Evolutionary conservation across 1,140 invertebrate genomes (phyloP), one percentile per base, ranked within the genome.

Genomic region (Zaprionus gabonicus): DNA sequence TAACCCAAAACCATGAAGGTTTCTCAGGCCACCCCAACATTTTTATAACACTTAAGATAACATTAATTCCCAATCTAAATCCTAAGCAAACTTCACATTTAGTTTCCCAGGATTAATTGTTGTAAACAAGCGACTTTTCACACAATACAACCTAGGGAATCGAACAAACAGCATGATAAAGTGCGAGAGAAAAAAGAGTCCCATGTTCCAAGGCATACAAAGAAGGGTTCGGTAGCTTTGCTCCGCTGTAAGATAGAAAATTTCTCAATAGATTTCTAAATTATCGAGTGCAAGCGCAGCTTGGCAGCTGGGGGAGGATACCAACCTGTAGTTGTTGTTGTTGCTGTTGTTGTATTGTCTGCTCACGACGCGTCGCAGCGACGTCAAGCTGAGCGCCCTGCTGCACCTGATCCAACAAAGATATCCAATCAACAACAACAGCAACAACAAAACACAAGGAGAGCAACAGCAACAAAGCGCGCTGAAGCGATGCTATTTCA

Each of bases 361-460:
- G 70, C 60, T 67, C 80, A 86, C 73, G 71, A 84, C 31, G 31
- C 31, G 31, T 34, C 31, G 31, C 31, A 10, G 31, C 31, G 31
- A 34, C 84, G 81, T 87, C 84, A 80, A 87, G 84, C 83, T 46
- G 83, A 23, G 67, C 44, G 66, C 34, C 31, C 49, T 65, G 62
- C 53, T n/a, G 72, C 82, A 83, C 81, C 82, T 88, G 83, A 87
- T 88, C 59, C 81, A 88, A 81, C 73, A 85, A 46, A 71, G 41
- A 63, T 57, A 63, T 67, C 41, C 53, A 53, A 66, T 36, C 38
- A 12, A 36, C 38, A 12, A 36, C 38, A 46, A 34, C 5, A 66
- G 20, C 34, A 72, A 59, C 66, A 71, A 76, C 59, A 65, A 34
- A 34, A 34, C 3, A 36, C 68, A 82, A 77, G 70, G 76, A 71